Evolutionary conservation across 2,888 invertebrate genomes (phyloP).

Genomic region (Scelioninae gen. 1): DNA sequence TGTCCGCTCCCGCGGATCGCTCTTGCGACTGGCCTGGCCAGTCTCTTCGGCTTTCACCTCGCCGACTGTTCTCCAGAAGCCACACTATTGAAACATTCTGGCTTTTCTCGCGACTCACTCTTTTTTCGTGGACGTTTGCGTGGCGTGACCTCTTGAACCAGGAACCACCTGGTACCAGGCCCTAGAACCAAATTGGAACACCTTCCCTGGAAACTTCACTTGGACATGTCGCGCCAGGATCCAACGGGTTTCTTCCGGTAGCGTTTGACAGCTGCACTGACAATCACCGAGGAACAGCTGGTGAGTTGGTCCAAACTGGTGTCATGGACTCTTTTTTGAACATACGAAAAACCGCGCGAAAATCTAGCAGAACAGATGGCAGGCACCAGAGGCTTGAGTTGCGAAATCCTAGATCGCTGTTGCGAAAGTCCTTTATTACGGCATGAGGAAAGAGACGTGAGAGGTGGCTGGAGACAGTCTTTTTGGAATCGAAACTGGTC

Average conservation of each 20-base stretch:
- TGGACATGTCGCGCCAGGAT: constrained; percentile 45
- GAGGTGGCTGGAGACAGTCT: constrained; percentile 31
- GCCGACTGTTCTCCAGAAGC: constrained; percentile 69
- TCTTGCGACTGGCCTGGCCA: constrained; percentile 63
- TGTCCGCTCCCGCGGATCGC: constrained; percentile 65
- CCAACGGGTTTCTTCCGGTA: constrained; percentile 54
- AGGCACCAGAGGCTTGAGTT: constrained; percentile 32
- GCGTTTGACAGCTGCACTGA: constrained; percentile 52
- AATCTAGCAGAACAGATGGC: constrained; percentile 27
- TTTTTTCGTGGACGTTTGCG: not conserved
- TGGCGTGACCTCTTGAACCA: not conserved
- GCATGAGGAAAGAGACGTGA: constrained; percentile 36
- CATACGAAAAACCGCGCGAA: not conserved
- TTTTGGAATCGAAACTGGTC: constrained; percentile 22
- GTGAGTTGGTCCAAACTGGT: constrained; percentile 52
- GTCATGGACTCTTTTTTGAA: not conserved
- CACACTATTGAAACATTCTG: not conserved
- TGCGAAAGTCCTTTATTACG: constrained; percentile 56
- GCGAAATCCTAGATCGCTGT: constrained; percentile 57
- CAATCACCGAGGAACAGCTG: constrained; percentile 68
- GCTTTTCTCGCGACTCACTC: not conserved
- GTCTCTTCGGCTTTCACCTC: constrained; percentile 79
- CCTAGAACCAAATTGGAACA: not conserved
- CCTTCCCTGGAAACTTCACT: constrained; percentile 8
- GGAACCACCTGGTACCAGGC: not conserved